Conservation (phyloP, 2,113 vertebrate species). For the Larimichthys crocea region DNA sequence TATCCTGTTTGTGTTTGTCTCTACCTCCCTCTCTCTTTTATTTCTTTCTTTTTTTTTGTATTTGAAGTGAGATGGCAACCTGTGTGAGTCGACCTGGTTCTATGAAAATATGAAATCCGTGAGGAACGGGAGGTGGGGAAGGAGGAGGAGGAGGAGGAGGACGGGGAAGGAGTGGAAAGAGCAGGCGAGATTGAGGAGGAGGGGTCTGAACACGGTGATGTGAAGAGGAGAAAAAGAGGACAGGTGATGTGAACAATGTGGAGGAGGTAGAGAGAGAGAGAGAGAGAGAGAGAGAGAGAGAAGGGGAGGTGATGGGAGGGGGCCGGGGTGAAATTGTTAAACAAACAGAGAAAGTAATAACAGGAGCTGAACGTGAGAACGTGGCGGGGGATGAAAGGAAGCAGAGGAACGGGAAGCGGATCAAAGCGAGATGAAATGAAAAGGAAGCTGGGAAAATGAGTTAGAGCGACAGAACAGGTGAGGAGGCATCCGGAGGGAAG, state of each 20-base stretch:
- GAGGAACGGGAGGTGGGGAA: slow-evolving; percentile 26
- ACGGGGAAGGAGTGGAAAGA: not conserved
- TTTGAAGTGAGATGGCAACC: slow-evolving; percentile 55
- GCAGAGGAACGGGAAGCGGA: slow-evolving; percentile 68
- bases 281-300: not conserved
- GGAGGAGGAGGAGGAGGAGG: not conserved
- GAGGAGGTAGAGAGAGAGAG: slow-evolving; percentile 10
- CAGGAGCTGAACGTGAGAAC: slow-evolving; percentile 52
- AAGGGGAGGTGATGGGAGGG: slow-evolving; percentile 26
- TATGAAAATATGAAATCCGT: slow-evolving; percentile 66
- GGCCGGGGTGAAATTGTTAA: slow-evolving; percentile 40
- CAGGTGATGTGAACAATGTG: slow-evolving; percentile 31
- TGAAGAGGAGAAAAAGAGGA: slow-evolving; percentile 25
- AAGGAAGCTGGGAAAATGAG: slow-evolving; percentile 43
- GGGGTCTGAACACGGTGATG: slow-evolving; percentile 37
- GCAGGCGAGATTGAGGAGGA: slow-evolving; percentile 14
- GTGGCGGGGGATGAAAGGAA: slow-evolving; percentile 54
- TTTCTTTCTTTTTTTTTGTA: slow-evolving; percentile 18
- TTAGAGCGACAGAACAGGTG: slow-evolving; percentile 37
- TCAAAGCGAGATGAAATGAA: slow-evolving; percentile 73
- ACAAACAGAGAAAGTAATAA: slow-evolving; percentile 76
- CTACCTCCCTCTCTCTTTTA: slow-evolving; percentile 23
- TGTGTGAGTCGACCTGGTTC: slow-evolving; percentile 49
- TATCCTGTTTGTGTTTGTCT: slow-evolving; percentile 55
- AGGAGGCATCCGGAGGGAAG: slow-evolving; percentile 26